Evolutionary conservation across 1,140 invertebrate genomes (phyloP), one percentile per base, ranked within the genome.

Genomic region (Drosophila yakuba): DNA sequence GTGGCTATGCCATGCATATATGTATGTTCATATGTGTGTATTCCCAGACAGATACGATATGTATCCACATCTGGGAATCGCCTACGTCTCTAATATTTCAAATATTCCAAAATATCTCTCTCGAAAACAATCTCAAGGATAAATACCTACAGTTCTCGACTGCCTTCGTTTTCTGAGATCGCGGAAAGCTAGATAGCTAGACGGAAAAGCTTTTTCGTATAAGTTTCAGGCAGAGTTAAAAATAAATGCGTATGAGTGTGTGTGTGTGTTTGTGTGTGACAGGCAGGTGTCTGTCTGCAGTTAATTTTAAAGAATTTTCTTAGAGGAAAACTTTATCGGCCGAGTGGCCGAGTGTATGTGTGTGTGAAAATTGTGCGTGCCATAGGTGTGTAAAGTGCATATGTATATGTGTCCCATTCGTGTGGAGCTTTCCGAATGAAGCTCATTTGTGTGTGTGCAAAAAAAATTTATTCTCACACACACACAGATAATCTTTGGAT

Each of bases 281-380:
- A 66, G 77, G 84, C 85, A 90, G 85, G 85, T 90, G 85, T 85
- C 85, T 90, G 80, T 89, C 85, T 90, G 59, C 63, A 89, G 78
- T 89, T 90, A 90, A 89, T 90, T 90, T 90, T 90, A 79, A 66
- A 84, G 68, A 79, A 62, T 62, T 68, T 64, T 72, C 62, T 15
- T 54, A 38, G 59, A 55, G 52, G 23, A 76, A 77, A 77, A 73
- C 32, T 45, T 51, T 17, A 68, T 66, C n/a, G 28, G 39, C 45
- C n/a, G 32, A 32, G 32, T 32, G 20, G 39, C 45, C n/a, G 32
- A 32, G 32, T 32, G 32, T 32, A 51, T 68, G 51, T 51, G 64
- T 69, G 32, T 79, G 57, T 68, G 58, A 75, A 78, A 88, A 85
- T 88, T 83, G 83, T 86, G 83, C 84, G 83, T 86, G 43, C 23